Conservation (phyloP, 2,113 vertebrate genomes). For the Neodontobutis hainanensis region DNA sequence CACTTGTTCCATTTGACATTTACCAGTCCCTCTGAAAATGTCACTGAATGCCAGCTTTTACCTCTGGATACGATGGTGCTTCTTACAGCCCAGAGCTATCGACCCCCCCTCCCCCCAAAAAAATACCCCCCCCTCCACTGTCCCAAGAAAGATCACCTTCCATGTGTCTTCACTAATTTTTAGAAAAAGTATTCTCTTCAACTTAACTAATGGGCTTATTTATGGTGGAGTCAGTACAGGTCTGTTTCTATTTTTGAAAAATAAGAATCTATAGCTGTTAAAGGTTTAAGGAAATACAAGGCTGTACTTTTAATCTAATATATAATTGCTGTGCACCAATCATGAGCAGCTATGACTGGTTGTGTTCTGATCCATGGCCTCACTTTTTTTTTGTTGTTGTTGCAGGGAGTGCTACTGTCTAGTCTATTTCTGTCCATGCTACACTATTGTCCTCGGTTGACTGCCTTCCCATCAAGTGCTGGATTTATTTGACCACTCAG, state of each 20-base stretch:
- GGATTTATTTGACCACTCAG: slow-evolving; percentile 69
- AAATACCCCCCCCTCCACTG: slow-evolving; percentile 28
- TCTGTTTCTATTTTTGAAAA: too few species aligned
- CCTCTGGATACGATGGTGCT: slow-evolving; percentile 64
- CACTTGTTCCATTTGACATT: slow-evolving; percentile 76
- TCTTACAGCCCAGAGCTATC: slow-evolving; percentile 65
- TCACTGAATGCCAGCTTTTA: slow-evolving; percentile 77
- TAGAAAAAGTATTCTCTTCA: too few species aligned
- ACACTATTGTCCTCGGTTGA: slow-evolving; percentile 65
- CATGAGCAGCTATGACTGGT: slow-evolving; percentile 24
- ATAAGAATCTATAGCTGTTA: too few species aligned
- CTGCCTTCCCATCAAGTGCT: slow-evolving; percentile 69
- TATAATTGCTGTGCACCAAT: not conserved
- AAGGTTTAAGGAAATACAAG: too few species aligned
- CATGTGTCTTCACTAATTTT: too few species aligned
- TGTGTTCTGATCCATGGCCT: slow-evolving; percentile 34
- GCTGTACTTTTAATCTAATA: not conserved
- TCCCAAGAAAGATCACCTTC: slow-evolving; percentile 24
- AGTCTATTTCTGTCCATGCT: slow-evolving; percentile 70
- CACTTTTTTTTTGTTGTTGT: slow-evolving; percentile 48
- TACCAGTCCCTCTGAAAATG: slow-evolving; percentile 75
- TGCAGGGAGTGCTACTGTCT: slow-evolving; percentile 55
- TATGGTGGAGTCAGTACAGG: too few species aligned
- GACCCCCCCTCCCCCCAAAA: too few species aligned
- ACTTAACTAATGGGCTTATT: too few species aligned